These are phyloP conservation scores for Eristalis pertinax DNA, from an alignment of 2,888 invertebrate species.

Conservation along the genomic window DNA sequence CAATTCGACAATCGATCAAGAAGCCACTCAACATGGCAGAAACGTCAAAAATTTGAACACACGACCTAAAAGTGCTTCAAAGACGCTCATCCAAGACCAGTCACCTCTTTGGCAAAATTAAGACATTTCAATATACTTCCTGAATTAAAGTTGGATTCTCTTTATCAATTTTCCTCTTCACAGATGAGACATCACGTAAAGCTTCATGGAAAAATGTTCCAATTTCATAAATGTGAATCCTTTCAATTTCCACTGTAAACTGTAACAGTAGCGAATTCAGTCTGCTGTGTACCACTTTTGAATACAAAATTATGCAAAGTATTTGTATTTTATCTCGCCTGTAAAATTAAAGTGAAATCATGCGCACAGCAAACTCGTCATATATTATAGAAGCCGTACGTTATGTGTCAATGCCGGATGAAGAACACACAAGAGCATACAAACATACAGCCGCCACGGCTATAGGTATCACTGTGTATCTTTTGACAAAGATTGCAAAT, in stretches of 20 bases:
- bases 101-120: not conserved
- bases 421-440: slow-evolving; percentile 1
- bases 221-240: not conserved
- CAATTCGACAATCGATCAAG: too few relatives aligned
- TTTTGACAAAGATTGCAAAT: slow-evolving; percentile 28
- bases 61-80: too few relatives aligned
- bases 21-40: too few relatives aligned
- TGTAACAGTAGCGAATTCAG: slow-evolving; percentile 15
- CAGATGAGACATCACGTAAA: too few relatives aligned
- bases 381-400: slow-evolving; percentile 55
- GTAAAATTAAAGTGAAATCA: slow-evolving; percentile 47
- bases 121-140: not conserved
- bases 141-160: too few relatives aligned
- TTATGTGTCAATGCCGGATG: slow-evolving; percentile 63
- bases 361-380: slow-evolving; percentile 41
- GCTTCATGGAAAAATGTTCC: not conserved
- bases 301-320: slow-evolving; percentile 34
- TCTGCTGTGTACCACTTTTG: slow-evolving; percentile 5
- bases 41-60: too few relatives aligned
- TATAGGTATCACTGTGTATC: not conserved
- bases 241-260: slow-evolving; percentile 27
- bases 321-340: slow-evolving; percentile 36
- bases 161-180: too few relatives aligned
- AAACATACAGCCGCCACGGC: not conserved
- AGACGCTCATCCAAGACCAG: too few relatives aligned